Evolutionary conservation across 2,113 vertebrate species (phyloP).

Genomic region (Sciurus niger): DNA sequence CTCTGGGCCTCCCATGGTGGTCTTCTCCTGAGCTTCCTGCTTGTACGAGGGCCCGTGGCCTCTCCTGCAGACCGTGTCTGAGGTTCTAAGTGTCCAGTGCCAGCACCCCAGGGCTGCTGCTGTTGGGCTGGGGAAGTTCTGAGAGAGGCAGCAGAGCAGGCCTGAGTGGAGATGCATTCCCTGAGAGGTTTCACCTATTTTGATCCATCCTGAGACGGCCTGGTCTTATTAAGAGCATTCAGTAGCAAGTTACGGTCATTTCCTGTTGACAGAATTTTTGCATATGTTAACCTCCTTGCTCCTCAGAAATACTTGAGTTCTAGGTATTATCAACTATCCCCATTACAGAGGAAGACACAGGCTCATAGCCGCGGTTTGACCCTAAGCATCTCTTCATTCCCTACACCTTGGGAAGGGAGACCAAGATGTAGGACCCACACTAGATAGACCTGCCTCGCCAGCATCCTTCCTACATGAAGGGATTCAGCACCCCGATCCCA

Average conservation of each 20-base stretch:
- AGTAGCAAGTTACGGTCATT: not conserved
- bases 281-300: not conserved
- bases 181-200: not conserved
- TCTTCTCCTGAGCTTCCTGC: slow-evolving; percentile 13
- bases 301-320: not conserved
- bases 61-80: not conserved
- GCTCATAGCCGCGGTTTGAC: not conserved
- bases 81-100: not conserved
- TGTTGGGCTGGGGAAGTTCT: not conserved
- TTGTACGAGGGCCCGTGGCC: not conserved
- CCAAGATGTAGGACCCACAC: not conserved
- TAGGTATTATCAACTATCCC: not conserved
- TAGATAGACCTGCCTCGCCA: not conserved
- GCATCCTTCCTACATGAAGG: not conserved
- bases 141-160: not conserved
- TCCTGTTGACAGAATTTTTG: not conserved
- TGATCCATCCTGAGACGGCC: not conserved
- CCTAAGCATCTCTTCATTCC: not conserved
- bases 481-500: not conserved
- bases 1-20: not conserved
- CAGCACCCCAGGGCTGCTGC: not conserved
- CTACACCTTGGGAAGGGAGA: not conserved
- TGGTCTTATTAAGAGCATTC: not conserved
- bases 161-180: not conserved
- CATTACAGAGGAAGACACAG: not conserved